Evolutionary conservation across 2,888 invertebrate genomes (phyloP), one percentile per base, ranked within the genome.

Genomic region (Parthenolecanium corni): DNA sequence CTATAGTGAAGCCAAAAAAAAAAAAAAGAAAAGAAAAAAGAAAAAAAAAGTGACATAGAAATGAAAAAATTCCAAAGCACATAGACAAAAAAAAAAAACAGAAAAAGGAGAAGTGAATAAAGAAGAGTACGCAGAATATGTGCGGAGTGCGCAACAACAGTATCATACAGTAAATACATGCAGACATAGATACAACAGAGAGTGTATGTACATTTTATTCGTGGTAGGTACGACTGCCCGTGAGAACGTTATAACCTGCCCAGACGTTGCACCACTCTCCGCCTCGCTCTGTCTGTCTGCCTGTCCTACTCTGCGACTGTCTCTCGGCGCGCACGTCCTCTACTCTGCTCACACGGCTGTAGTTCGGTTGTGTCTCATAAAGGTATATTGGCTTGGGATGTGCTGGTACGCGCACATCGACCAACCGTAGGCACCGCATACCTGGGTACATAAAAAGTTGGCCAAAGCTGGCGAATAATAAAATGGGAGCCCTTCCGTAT

Each of bases 231-330:
- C 31, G 51, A 61, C 61, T 61, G 61, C 61, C 31, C 61, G 61
- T 61, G 61, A 61, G 61, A 61, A 61, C 61, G 61, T 51, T 61
- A 61, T 61, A 61, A 62, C 52, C 52, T 62, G 53, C 62, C 62
- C 52, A 52, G 52, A 53, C 62, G 36, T 44, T 52, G 9, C 40
- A 31, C 62, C 52, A 25, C 62, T 31, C 31, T 9, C 9, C 31
- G 4, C 31, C 44, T 18, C 52, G 44, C 52, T 52, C 42, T 44
- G 25, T 14, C 62, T 52, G 36, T 46, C 62, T 52, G 46, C 44
- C 62, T 52, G 23, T 52, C 52, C 9, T 4, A 31, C 31, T 31
- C 5, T 9, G 5, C 9, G 31, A 4, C 31, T 31, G 31, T 9
- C 31, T 31, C 5, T 9, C 31, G 4, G 31, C 31, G 5, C 9